A percentile compares a stretch with the other conserved stretches of the same genome.
Conservation (phyloP, 2,797 vertebrate species). For the Sternarchorhynchus goeldii region DNA sequence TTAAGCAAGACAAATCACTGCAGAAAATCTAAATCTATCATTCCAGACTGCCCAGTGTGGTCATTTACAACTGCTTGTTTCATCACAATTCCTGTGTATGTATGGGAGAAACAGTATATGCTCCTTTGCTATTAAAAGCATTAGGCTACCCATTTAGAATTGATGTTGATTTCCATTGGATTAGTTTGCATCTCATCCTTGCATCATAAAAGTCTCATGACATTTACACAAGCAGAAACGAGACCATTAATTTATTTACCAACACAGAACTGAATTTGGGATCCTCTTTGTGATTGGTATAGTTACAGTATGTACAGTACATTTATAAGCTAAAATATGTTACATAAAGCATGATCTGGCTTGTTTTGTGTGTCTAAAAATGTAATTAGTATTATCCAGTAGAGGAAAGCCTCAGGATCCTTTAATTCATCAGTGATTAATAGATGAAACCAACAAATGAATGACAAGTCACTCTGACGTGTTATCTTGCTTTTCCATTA, state of each 20-base stretch:
- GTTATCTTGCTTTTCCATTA: too few species aligned
- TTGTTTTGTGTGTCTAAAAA: too few species aligned
- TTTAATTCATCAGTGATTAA: neutral
- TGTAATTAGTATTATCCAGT: neutral
- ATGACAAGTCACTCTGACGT: neutral
- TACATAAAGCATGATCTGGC: too few species aligned
- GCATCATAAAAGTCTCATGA: neutral
- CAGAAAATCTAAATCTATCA: slow-evolving; percentile 23
- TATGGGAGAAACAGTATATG: slow-evolving; percentile 26
- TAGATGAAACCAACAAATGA: neutral
- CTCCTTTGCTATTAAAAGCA: slow-evolving; percentile 48
- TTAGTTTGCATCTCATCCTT: slow-evolving; percentile 38
- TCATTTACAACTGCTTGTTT: slow-evolving; percentile 34
- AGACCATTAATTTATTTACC: neutral
- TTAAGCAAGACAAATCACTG: slow-evolving; percentile 28
- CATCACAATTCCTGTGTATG: slow-evolving; percentile 49
- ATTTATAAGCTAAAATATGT: too few species aligned
- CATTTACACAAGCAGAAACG: neutral
- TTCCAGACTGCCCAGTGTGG: neutral
- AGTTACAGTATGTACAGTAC: too few species aligned
- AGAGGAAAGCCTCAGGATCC: neutral
- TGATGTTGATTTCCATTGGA: slow-evolving; percentile 36
- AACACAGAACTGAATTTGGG: too few species aligned
- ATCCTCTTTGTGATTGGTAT: too few species aligned
- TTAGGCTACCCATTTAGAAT: slow-evolving; percentile 34